Evolutionary conservation across 1,140 invertebrate genomes (phyloP), one percentile per base, ranked within the genome.

Genomic region (Apis dorsata): DNA sequence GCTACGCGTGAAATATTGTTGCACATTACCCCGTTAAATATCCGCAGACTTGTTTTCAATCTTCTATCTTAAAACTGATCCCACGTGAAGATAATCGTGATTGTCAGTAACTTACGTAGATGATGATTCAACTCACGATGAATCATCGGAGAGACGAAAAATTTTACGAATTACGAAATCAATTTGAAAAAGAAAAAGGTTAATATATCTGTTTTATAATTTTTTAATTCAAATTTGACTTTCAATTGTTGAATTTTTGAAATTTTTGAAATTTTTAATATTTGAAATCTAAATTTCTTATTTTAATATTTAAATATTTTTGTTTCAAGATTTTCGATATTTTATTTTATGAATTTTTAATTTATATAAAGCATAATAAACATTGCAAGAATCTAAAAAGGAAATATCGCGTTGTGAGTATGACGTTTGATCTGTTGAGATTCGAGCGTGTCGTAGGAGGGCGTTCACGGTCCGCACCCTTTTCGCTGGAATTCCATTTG

Each of bases 391-490:
- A 44, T 44, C 34, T 9, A 44, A 73, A n/a, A 73, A 34, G 11
- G 55, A 34, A 68, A 76, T 57, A 57, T 19, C 17, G 17, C 77
- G 21, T 69, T 66, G 28, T 51, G 4, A 53, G 15, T 9, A 21
- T 21, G 2, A 5, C 12, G n/a, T 49, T 44, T 19, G 71, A 74
- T 75, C 71, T 17, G 65, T 73, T n/a, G 53, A 55, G 74, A 87
- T 86, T 81, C 72, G 74, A 51, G 63, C 81, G 77, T 80, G 73
- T 73, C 81, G 60, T 51, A 57, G 69, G 69, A 70, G 77, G 70
- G 82, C 82, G 82, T 84, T 85, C 83, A 63, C 76, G 83, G 71
- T 28, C 86, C 87, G 79, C 86, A 85, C 86, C 86, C 86, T 88
- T 81, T 63, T 79, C 70, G 51, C 75, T 79, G 83, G 86, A 88